These are phyloP conservation scores for Sorex araneus DNA, from an alignment of 2,113 vertebrate genomes.

Conservation along the genomic window DNA sequence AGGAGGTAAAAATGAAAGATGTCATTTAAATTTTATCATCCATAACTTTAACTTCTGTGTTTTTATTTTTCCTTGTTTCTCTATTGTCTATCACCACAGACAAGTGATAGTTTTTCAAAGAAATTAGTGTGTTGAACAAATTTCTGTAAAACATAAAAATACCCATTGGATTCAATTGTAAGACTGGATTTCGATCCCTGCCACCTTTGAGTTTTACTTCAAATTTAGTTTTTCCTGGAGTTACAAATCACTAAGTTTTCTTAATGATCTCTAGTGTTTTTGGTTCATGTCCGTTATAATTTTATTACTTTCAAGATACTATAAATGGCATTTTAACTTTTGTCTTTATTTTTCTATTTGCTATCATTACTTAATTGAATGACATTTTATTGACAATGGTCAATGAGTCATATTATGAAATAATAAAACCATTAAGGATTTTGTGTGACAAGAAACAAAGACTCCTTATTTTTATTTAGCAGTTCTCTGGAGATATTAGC, in stretches of 20 bases:
- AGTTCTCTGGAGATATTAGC: neutral
- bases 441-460: conserved; percentile 14
- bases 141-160: conserved; percentile 25
- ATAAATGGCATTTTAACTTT: conserved; percentile 17
- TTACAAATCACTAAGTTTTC: neutral
- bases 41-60: neutral
- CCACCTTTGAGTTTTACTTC: neutral
- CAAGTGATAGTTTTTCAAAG: neutral
- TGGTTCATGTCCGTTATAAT: neutral
- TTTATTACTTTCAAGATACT: conserved; percentile 9
- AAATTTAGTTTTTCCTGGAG: neutral
- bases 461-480: neutral
- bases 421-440: neutral
- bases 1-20: neutral
- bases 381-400: neutral
- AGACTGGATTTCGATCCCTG: neutral
- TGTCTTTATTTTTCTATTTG: conserved; percentile 10
- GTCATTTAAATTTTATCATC: neutral
- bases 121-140: conserved; percentile 39
- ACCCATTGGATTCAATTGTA: neutral
- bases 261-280: no score
- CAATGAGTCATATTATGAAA: neutral
- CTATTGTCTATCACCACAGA: neutral
- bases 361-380: conserved; percentile 53
- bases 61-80: neutral